Evolutionary conservation across 1,140 invertebrate genomes (phyloP).

Genomic region (Sinonovacula constricta): DNA sequence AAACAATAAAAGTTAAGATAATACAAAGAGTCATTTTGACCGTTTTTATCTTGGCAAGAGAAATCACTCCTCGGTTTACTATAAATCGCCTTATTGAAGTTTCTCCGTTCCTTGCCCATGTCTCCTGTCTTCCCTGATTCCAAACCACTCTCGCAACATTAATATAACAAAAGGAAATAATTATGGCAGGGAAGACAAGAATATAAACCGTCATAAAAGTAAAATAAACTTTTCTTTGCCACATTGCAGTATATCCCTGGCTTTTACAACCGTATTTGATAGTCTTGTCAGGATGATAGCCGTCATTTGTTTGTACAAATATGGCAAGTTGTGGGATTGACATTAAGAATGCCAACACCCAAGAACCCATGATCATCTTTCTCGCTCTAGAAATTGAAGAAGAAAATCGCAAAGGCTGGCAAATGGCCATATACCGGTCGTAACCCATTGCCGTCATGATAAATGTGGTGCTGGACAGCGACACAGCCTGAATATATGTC

Average conservation of each 20-base stretch:
- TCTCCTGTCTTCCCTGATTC: constrained; percentile 57
- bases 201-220: constrained; percentile 78
- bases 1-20: constrained; percentile 77
- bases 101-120: constrained; percentile 35
- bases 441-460: constrained; percentile 79
- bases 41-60: constrained; percentile 79
- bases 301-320: constrained; percentile 73
- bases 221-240: constrained; percentile 79
- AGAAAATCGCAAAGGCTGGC: constrained; percentile 76
- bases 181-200: constrained; percentile 76
- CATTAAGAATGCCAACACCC: constrained; percentile 78
- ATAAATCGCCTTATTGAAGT: constrained; percentile 62
- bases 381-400: constrained; percentile 55
- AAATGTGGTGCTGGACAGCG: constrained; percentile 79
- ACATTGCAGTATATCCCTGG: constrained; percentile 77
- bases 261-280: constrained; percentile 74
- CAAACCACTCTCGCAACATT: constrained; percentile 77
- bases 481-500: constrained; percentile 78
- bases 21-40: constrained; percentile 80
- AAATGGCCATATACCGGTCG: constrained; percentile 79
- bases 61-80: constrained; percentile 66
- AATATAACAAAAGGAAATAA: constrained; percentile 79
- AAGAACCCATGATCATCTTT: constrained; percentile 74
- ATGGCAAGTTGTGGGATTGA: constrained; percentile 80
- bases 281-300: constrained; percentile 60